These are phyloP conservation scores for Terebella lapidaria DNA, from an alignment of 2,888 invertebrate species.

Conservation along the genomic window DNA sequence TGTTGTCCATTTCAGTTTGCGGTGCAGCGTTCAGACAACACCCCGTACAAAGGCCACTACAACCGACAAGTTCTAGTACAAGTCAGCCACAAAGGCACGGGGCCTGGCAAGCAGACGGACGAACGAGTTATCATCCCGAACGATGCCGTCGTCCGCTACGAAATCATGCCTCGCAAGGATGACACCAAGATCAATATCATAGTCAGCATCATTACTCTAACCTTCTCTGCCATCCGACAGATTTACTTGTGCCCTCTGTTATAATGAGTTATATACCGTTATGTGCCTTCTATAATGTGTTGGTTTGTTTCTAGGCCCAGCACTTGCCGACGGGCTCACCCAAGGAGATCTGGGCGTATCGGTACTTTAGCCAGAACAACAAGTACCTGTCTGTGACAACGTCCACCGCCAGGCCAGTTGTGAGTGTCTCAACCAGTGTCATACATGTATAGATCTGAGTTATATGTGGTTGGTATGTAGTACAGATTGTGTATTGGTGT, in stretches of 20 bases:
- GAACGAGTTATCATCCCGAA: conserved; percentile 21
- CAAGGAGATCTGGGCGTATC: conserved; percentile 19
- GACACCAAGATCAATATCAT: conserved; percentile 19
- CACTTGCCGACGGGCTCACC: conserved; percentile 6
- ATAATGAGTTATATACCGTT: no score
- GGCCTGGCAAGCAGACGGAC: conserved; percentile 12
- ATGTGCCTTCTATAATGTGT: no score
- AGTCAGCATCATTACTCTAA: conserved; percentile 8
- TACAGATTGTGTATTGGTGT: background rate
- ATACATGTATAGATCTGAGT: background rate
- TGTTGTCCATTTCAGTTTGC: conserved; percentile 27
- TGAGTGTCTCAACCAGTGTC: conserved; percentile 39
- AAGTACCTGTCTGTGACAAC: conserved; percentile 73
- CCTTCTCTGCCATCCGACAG: background rate
- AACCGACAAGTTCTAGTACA: conserved; percentile 21
- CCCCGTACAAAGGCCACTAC: conserved; percentile 20
- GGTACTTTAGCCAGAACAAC: conserved; percentile 19
- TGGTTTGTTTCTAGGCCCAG: no score
- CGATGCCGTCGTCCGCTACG: conserved; percentile 21
- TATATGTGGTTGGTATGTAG: no score
- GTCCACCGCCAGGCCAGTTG: conserved; percentile 64
- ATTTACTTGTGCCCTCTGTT: no score
- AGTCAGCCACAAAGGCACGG: conserved; percentile 3
- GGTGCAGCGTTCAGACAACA: conserved; percentile 22
- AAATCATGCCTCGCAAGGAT: conserved; percentile 15